Percentiles rank a stretch among this genome's conserved stretches.
These are phyloP conservation scores for Agapornis roseicollis DNA, from an alignment of 2,113 vertebrate genomes.

Conservation along the genomic window DNA sequence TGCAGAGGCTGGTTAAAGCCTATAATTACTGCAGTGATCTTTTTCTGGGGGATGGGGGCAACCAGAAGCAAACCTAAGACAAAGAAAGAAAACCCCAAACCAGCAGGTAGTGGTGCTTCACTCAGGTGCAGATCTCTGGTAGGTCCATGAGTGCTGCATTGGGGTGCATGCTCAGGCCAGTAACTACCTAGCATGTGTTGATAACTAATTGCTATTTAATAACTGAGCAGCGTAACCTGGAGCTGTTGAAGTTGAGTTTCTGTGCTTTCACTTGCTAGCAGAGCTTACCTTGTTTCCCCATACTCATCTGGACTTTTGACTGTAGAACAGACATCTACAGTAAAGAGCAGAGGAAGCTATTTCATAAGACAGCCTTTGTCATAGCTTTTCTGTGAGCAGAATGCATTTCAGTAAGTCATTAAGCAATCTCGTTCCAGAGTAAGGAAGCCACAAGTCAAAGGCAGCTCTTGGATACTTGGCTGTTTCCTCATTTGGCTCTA, in stretches of 20 bases:
- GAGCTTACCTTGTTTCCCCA: not conserved
- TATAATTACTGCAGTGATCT: not conserved
- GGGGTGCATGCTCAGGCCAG: not conserved
- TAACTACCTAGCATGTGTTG: no score
- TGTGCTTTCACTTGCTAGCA: not conserved
- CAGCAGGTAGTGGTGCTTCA: not conserved
- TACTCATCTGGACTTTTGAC: accelerated
- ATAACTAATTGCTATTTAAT: not conserved
- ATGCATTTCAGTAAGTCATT: not conserved
- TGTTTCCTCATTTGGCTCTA: not conserved
- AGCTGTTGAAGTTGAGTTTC: not conserved
- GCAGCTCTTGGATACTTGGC: not conserved
- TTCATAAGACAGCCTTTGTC: not conserved
- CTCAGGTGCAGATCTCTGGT: not conserved
- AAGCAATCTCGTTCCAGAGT: not conserved
- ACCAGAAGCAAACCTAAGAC: not conserved
- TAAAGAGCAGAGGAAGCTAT: slow-evolving; percentile 19
- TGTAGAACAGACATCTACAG: accelerated
- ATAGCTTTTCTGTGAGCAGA: not conserved
- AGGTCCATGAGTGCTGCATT: not conserved
- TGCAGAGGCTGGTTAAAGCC: not conserved
- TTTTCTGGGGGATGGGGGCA: accelerated
- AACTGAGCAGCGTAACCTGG: accelerated
- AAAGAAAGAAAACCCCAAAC: not conserved
- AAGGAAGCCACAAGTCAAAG: not conserved